Base-by-base conservation (phyloP, 2,888 invertebrate genomes). In the Ennomos erosarius region DNA sequence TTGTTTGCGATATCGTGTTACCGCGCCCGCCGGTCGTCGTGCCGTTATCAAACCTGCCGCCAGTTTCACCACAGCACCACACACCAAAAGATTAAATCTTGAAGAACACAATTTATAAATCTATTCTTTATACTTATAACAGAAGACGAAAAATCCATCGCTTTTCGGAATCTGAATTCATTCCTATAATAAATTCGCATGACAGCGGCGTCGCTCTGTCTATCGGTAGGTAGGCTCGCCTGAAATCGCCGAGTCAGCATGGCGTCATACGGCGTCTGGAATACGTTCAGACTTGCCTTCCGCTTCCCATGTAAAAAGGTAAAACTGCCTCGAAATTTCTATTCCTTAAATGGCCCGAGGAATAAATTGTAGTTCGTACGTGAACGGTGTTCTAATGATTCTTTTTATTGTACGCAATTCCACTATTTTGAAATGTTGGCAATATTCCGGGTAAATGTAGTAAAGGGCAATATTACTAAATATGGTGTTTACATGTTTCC, bases 1-100 rank as follows among this genome's bases (percentile, higher is more conserved):
- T 90, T 92, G 90, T 91, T 90, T 91, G 89, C 82, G 73, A 82
- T 90, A 90, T 91, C 88, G 80, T 81, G 78, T 91, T 90, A 87
- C 91, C 72, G 74, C 72, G 74, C 74, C 73, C 73, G 76, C 73
- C 71, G 62, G 59, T 64, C 75, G 74, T 62, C 76, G 73, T 75
- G 73, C 62, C 75, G 68, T 70, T 64, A 62, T 73, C 75, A 62
- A 69, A 67, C 68, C 60, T 58, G 38, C 59, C 58, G 40, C 46
- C 42, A 57, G 55, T 12, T 45, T 26, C 37, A 37, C 11, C 37
- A 34, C 34, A 35, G 12, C 37, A 37, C 11, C 37, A 34, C 34
- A 35, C 10, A 34, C 38, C 34, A 37, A 49, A 48, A 26, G 48
- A 55, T 55, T 48, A 48, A 44, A 35, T n/a, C 11, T 12, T 10